These are phyloP conservation scores for Eurytoma californica DNA, from an alignment of 2,888 invertebrate genomes.

Conservation along the genomic window DNA sequence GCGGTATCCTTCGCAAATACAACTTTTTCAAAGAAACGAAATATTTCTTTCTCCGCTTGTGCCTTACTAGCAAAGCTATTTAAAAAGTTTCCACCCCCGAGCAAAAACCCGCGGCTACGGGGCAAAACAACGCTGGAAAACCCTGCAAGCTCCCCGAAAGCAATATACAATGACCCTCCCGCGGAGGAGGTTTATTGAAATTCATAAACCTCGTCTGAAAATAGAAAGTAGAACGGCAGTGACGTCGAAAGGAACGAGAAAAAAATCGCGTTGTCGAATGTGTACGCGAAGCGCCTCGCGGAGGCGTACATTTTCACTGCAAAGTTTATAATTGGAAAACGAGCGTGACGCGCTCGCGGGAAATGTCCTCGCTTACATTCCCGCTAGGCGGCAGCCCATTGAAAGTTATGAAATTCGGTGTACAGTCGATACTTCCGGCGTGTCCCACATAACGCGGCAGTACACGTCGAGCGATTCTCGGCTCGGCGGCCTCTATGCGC, in stretches of 20 bases:
- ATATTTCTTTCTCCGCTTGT: constrained; percentile 38
- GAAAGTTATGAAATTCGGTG: constrained; percentile 48
- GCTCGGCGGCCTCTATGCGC: neutral
- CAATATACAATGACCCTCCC: too few relatives aligned
- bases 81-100: constrained; percentile 31
- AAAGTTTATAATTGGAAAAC: constrained; percentile 52
- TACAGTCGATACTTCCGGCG: constrained; percentile 38
- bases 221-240: neutral
- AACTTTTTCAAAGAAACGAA: constrained; percentile 44
- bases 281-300: neutral
- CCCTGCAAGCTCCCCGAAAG: too few relatives aligned
- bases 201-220: neutral
- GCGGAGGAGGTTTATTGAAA: too few relatives aligned
- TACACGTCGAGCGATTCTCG: neutral
- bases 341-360: constrained; percentile 15
- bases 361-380: neutral
- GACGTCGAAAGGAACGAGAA: too few relatives aligned
- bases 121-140: neutral
- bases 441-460: neutral
- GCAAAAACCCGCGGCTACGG: neutral
- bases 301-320: constrained; percentile 19
- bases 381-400: constrained; percentile 1
- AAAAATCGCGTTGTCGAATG: neutral
- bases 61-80: constrained; percentile 15
- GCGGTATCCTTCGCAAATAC: constrained; percentile 5